Evolutionary conservation across 2,113 vertebrate genomes (phyloP).

Genomic region (Nicator chloris): DNA sequence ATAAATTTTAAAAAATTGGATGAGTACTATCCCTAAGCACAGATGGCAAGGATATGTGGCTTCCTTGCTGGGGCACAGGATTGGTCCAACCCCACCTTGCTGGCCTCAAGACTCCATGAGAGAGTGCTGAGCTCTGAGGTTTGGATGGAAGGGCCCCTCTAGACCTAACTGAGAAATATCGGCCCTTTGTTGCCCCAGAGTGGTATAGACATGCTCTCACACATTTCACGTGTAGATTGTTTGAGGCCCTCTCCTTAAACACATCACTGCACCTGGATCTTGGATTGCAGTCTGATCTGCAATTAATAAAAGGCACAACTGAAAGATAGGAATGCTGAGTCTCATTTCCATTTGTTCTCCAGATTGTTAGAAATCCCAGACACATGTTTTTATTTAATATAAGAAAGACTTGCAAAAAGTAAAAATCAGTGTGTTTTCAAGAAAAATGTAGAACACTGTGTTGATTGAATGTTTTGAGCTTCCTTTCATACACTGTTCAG

Average conservation of each 20-base stretch:
- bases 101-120: background rate
- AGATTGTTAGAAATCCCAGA: conserved; percentile 3
- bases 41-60: background rate
- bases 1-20: background rate
- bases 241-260: background rate
- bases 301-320: background rate
- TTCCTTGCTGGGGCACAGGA: background rate
- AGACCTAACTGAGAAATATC: background rate
- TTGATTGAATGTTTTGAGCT: background rate
- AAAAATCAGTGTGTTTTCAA: background rate
- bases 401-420: background rate
- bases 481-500: background rate
- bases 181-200: background rate
- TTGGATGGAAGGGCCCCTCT: background rate
- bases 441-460: background rate
- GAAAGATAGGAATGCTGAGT: background rate
- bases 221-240: background rate
- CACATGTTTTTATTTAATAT: conserved; percentile 28
- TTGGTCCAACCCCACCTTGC: background rate
- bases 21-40: background rate
- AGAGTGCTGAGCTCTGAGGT: background rate
- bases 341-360: conserved; percentile 5
- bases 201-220: background rate
- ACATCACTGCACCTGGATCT: background rate
- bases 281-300: background rate